phyloP scores from a whole-genome alignment of 2,113 vertebrate species.

The Rostratula benghalensis region DNA sequence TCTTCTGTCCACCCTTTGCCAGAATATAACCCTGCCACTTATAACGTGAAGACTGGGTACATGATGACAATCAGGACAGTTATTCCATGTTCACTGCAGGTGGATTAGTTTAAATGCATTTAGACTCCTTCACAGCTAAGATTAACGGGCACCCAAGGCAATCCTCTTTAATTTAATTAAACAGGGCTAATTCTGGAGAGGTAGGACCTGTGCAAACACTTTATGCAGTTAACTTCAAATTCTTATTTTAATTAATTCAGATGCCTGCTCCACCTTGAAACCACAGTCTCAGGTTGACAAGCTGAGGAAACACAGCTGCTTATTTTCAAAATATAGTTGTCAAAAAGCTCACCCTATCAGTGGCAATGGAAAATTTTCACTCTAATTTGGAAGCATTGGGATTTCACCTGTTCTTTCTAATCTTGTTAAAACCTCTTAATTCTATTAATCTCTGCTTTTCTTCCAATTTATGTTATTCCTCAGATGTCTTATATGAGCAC shows the following conservation, averaged over 20 bases:
- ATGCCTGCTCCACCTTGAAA: background rate
- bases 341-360: background rate
- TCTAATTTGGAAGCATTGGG: background rate
- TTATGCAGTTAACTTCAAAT: conserved; percentile 11
- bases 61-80: background rate
- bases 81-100: background rate
- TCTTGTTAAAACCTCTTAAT: background rate
- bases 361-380: background rate
- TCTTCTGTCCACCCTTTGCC: background rate
- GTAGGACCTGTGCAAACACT: background rate
- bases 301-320: background rate
- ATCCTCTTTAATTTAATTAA: background rate
- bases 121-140: background rate
- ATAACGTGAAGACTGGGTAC: background rate
- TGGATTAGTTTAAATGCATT: background rate
- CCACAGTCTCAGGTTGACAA: background rate
- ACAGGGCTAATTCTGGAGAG: background rate
- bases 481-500: background rate
- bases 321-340: background rate
- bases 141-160: background rate
- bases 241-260: background rate
- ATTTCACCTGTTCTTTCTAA: background rate
- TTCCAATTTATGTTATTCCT: background rate
- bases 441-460: background rate
- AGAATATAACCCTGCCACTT: background rate